Base-by-base conservation (phyloP, 1,140 invertebrate genomes). In the Atta colombica region DNA sequence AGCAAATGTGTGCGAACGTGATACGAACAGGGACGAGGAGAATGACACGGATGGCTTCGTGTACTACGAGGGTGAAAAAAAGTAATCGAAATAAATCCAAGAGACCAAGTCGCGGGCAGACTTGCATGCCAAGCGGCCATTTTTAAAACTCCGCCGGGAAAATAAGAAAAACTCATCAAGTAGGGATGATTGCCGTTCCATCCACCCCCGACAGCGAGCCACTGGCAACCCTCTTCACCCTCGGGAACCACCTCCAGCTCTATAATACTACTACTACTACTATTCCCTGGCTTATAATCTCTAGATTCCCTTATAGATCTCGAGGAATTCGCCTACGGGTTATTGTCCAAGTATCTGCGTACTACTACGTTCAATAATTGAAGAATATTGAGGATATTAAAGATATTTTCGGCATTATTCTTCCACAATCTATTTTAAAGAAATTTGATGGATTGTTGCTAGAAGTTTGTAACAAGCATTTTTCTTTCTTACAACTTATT, bases 121-220 rank as follows among this genome's bases (percentile, higher is more conserved):
- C 91, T 93, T 92, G 93, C 93, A 93, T 93, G 93, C 89, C 91
- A 93, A 92, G 87, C 92, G 90, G 88, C 89, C 92, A 90, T 93
- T 93, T 93, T 93, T 93, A 92, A 93, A 93, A 93, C 92, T 92
- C 92, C 93, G 87, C 69, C 89, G 92, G 93, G 92, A 93, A 93
- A 93, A 93, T 92, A 93, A 93, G 92, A 93, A 92, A 93, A 93
- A 93, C 93, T 93, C 92, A 92, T 92, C 92, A 91, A 93, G 92
- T 87, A 89, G 91, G 92, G 92, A 93, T 90, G 91, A 93, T 93
- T 93, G 93, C 92, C 87, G 91, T 90, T 87, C 86, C 90, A 68
- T 85, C 58, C 88, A 69, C 69, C 69, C 81, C 87, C 66, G 55
- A 86, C 69, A 60, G 65, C 55, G 85, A 82, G 84, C 88, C 53